phyloP scores from a whole-genome alignment of 2,888 invertebrate genomes.

The Hirtodrosophila trivittata region DNA sequence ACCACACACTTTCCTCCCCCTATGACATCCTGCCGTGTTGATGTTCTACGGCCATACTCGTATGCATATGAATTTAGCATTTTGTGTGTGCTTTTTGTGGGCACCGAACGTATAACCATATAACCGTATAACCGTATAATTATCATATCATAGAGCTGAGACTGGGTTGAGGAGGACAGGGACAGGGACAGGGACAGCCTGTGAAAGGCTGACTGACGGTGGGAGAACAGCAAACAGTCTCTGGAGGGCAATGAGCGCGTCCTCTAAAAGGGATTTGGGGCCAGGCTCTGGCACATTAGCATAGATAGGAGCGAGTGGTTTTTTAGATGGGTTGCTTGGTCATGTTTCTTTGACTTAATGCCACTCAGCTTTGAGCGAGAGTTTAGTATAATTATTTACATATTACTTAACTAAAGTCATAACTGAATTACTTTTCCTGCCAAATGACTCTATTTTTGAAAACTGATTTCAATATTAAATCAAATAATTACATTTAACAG shows the following conservation, averaged over 20 bases:
- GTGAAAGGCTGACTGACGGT: background rate
- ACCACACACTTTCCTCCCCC: conserved; percentile 11
- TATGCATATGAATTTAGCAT: conserved; percentile 71
- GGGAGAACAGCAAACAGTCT: conserved; percentile 41
- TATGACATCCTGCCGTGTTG: conserved; percentile 39
- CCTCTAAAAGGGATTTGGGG: conserved; percentile 62
- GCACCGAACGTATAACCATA: conserved; percentile 44
- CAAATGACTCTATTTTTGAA: too few species aligned
- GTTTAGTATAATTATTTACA: too few species aligned
- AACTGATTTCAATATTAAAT: too few species aligned
- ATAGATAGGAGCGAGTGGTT: conserved; percentile 38
- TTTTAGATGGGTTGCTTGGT: background rate
- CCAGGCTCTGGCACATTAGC: conserved; percentile 48
- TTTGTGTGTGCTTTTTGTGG: conserved; percentile 64
- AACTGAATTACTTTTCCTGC: too few species aligned
- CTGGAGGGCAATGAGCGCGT: conserved; percentile 63
- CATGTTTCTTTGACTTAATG: conserved; percentile 12
- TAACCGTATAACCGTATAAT: conserved; percentile 55
- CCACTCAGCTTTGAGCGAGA: too few species aligned
- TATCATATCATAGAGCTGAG: conserved; percentile 65
- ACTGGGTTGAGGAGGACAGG: conserved; percentile 9
- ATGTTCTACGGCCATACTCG: conserved; percentile 54
- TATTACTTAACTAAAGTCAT: too few species aligned
- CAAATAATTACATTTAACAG: too few species aligned
- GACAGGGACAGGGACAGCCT: background rate